Base-by-base conservation (phyloP, 2,113 vertebrate genomes). In the Grus americana region DNA sequence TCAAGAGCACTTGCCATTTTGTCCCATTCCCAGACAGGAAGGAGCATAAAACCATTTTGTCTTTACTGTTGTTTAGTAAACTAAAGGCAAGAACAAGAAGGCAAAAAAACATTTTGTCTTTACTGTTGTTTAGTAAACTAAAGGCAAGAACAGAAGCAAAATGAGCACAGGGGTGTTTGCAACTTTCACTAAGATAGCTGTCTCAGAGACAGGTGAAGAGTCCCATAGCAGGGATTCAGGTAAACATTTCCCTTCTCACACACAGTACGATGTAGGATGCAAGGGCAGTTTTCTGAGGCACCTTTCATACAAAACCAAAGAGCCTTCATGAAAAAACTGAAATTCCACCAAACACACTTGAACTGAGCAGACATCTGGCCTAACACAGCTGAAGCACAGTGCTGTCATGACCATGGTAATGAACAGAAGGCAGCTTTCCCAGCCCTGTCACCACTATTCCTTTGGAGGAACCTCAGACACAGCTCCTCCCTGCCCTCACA, bases 11-110 rank as follows among this genome's bases (percentile, higher is more conserved):
- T 44, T 95, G 95, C 92, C 89, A 85, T 97, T 94, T 87, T 92
- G 92, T 95, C 94, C 93, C 88, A 78, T 46, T 76, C 66, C 38
- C 27, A 58, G 71, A 88, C 96, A 94, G 86, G 92, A 79, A 61
- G 92, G 32, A 87, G 92, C 59, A 86, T 75, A 93, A 76, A 66
- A 92, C 92, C 83, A 83, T 85, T 88, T 86, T 93, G 81, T 84
- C 92, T 91, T 71, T 92, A 91, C 89, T 84, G 72, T 85, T 93
- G 49, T 95, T 71, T 94, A 92, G 79, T 98, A 98, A 99, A 92
- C 98, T 98, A 94, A 99, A 96, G 21, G 97, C 97, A 90, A 99
- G 98, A 98, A 99, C 98, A 99, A 96, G 65, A 98, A 38, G 38
- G 38, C 38, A 38, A 38, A 93, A 76, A 66, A 92, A 90, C 83